Evolutionary conservation across 2,797 vertebrate genomes (phyloP).

Genomic region (Brachymystax lenok): DNA sequence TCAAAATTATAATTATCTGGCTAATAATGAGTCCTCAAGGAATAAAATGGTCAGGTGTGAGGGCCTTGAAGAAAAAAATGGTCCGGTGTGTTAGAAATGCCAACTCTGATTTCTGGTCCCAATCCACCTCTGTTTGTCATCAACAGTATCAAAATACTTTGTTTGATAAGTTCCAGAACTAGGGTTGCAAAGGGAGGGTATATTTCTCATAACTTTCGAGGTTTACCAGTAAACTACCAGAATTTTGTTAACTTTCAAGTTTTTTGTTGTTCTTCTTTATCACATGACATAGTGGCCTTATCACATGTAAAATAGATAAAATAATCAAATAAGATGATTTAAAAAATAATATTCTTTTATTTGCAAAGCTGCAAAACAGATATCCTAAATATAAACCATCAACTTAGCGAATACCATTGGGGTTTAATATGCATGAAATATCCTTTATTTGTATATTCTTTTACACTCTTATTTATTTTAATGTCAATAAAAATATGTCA

Average conservation of each 20-base stretch:
- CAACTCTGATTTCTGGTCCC: too few species aligned
- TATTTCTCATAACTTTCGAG: background rate
- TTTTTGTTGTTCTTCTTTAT: background rate
- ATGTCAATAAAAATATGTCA: too few species aligned
- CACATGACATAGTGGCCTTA: background rate
- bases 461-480: too few species aligned
- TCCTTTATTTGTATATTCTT: too few species aligned
- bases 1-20: too few species aligned
- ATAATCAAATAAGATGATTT: background rate
- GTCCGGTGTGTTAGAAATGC: too few species aligned
- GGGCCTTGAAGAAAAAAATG: too few species aligned
- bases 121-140: too few species aligned
- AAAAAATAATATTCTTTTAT: background rate
- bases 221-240: background rate
- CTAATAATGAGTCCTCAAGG: too few species aligned
- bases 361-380: background rate
- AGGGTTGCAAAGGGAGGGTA: background rate
- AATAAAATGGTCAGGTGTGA: too few species aligned
- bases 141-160: background rate
- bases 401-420: background rate
- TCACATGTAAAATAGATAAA: background rate
- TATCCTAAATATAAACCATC: background rate
- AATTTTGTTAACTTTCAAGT: background rate
- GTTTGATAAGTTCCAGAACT: background rate
- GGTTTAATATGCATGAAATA: background rate